These are phyloP conservation scores for Hydraecia micacea DNA, from an alignment of 2,888 invertebrate genomes.

Conservation along the genomic window DNA sequence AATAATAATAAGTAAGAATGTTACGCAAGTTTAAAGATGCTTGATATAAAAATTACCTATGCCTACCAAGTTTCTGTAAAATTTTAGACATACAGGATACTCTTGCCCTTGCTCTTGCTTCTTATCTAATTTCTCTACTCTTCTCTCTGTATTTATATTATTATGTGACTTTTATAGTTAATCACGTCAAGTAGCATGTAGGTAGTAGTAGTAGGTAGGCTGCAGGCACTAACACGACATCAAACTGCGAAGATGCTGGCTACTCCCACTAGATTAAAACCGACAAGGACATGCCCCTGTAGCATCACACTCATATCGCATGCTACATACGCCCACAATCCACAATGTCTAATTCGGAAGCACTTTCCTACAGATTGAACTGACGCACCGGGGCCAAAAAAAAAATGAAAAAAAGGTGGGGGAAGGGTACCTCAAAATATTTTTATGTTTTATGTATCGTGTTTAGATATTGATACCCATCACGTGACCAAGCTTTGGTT, in stretches of 20 bases:
- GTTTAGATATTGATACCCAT: no score
- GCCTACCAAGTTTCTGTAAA: neutral
- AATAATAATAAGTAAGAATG: neutral
- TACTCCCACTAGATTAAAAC: neutral
- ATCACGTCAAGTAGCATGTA: neutral
- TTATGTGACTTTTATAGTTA: neutral
- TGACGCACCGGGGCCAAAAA: slow-evolving; percentile 10
- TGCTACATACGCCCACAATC: slow-evolving; percentile 26
- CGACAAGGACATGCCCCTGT: neutral
- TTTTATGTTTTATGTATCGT: no score
- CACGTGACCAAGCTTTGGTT: no score
- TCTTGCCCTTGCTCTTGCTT: neutral
- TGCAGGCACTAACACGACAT: no score
- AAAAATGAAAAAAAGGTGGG: no score
- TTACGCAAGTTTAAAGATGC: neutral
- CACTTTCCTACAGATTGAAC: slow-evolving; percentile 22
- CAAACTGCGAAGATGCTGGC: neutral
- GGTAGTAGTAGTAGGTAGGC: no score
- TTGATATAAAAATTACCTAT: neutral
- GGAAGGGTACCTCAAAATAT: no score
- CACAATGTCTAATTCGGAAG: slow-evolving; percentile 34
- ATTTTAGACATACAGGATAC: neutral
- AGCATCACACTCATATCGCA: slow-evolving; percentile 14
- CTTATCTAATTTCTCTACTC: neutral
- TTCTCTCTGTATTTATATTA: neutral